These are phyloP conservation scores for Cryptosula pallasiana DNA, from an alignment of 2,888 invertebrate species.

Conservation along the genomic window DNA sequence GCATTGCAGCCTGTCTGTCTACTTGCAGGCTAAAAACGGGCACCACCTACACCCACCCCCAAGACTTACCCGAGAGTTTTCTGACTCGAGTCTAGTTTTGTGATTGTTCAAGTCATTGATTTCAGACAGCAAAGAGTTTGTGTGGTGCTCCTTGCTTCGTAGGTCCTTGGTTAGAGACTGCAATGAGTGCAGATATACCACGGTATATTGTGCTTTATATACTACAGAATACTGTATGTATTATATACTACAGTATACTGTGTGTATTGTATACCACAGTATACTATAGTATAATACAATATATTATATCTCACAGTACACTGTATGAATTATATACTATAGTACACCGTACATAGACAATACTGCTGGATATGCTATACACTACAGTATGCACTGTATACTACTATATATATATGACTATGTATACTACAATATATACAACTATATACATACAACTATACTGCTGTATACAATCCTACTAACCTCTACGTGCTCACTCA, in stretches of 20 bases:
- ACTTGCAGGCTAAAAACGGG: too few relatives aligned
- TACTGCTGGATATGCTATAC: too few relatives aligned
- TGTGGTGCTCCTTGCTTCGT: neutral
- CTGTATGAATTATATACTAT: neutral
- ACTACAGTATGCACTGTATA: too few relatives aligned
- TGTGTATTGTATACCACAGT: neutral
- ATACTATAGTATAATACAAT: neutral
- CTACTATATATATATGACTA: too few relatives aligned
- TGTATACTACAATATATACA: too few relatives aligned
- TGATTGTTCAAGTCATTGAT: neutral
- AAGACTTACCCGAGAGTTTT: constrained; percentile 4
- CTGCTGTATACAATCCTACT: too few relatives aligned
- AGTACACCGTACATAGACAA: too few relatives aligned
- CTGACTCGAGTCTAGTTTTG: neutral
- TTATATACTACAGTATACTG: neutral
- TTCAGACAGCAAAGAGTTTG: neutral
- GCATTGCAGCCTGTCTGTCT: too few relatives aligned
- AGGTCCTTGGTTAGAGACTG: constrained; percentile 9
- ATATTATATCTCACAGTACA: neutral
- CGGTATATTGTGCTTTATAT: too few relatives aligned
- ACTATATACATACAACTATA: too few relatives aligned
- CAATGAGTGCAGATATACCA: too few relatives aligned
- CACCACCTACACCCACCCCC: too few relatives aligned
- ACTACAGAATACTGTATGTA: neutral
- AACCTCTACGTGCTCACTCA: constrained; percentile 17